Evolutionary conservation across 2,888 invertebrate species (phyloP), one percentile per base, ranked within the genome.

Genomic region (Thecocarcelia acutangulata): DNA sequence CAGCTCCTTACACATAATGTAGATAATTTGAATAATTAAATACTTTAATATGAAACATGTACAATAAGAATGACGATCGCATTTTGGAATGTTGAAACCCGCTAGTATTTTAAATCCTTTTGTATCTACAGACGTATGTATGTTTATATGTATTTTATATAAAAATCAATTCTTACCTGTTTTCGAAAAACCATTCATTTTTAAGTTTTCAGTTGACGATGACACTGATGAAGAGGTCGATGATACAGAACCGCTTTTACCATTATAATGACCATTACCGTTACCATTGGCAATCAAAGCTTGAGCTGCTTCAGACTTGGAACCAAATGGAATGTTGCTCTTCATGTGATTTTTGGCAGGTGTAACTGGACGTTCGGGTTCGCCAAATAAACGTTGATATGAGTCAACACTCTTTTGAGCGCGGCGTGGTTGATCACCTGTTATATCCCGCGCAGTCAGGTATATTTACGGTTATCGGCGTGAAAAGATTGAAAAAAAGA

Each of bases 351-450:
- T 91, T 90, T 92, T 92, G 87, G 91, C 91, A 87, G 92, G 91
- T 86, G 91, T 89, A 81, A 90, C 89, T 87, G 91, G 91, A 89
- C 92, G 91, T 85, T 92, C 91, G 85, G 92, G 91, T 86, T 92
- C 92, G 84, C 93, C 93, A 89, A 92, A 92, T 85, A 92, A 90
- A 85, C 92, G 92, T 86, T 91, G 91, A 89, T 92, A 91, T 84
- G 92, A 92, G 88, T 92, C 92, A 88, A 91, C 86, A 85, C 87
- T 89, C 85, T 90, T 90, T 85, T 89, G 90, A 80, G 85, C 89
- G 76, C 91, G 90, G 80, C 90, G 89, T 80, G 87, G 88, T 75
- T 87, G 87, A 85, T 90, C 90, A 84, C 90, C 90, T 90, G 74
- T 33, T 8, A 33, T n/a, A n/a, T n/a, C n/a, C n/a, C n/a, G n/a